Evolutionary conservation across 1,140 invertebrate genomes (phyloP), one percentile per base, ranked within the genome.

Genomic region (Apis dorsata): DNA sequence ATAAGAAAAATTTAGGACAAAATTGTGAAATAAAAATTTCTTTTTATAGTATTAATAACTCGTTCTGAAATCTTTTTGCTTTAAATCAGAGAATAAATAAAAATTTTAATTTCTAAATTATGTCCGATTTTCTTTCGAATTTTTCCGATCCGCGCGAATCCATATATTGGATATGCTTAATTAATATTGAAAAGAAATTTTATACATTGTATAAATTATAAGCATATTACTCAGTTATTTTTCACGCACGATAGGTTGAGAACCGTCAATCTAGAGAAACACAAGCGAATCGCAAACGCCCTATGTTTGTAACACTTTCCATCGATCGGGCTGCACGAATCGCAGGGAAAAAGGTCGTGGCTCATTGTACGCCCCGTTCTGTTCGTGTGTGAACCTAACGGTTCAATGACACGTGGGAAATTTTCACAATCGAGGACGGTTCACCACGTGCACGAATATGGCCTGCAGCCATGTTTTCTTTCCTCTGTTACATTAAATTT

Each of bases 401-500:
- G 74, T 81, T 85, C 63, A 88, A 82, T 82, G 85, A 87, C 62
- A 87, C 83, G 82, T 85, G 85, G 74, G 79, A 87, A 81, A 81
- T 84, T 74, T 71, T 86, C 85, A 82, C 65, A 78, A 19, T 62
- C 57, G 57, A 65, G 34, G 57, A 72, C 71, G 75, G n/a, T 24
- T 70, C 24, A 72, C 70, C 55, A 79, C 80, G 49, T 68, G 60
- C 69, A 28, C 76, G 24, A 74, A 78, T 57, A 65, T n/a, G 75
- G 44, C 28, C 8, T 13, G 12, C n/a, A 66, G 15, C 13, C 12
- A 51, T 60, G 68, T 77, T 84, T 87, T 84, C 57, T 81, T 84
- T 86, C 73, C 81, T 75, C 66, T 77, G 17, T 77, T 73, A 62
- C 66, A 76, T 63, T 62, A 79, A 70, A 12, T 51, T n/a, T n/a